A percentile compares a stretch with the other conserved stretches of the same genome.
Evolutionary conservation across 1,140 invertebrate species (phyloP).

Genomic region (Drosophila eugracilis): DNA sequence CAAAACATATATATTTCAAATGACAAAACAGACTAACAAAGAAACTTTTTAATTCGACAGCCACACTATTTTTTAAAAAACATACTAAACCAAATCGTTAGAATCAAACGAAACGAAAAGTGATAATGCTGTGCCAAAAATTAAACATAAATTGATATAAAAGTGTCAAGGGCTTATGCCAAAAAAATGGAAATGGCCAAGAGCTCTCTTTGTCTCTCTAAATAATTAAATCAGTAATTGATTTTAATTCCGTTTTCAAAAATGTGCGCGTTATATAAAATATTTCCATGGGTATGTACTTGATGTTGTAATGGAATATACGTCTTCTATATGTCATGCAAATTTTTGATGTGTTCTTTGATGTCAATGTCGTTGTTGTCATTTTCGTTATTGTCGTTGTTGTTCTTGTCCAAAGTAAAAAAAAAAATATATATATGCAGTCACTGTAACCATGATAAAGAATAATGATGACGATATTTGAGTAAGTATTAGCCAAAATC

Average conservation of each 20-base stretch:
- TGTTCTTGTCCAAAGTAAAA: conserved; percentile 34
- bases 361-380: conserved; percentile 53
- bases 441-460: conserved; percentile 13
- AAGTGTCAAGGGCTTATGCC: conserved; percentile 29
- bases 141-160: conserved; percentile 33
- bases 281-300: conserved; percentile 77
- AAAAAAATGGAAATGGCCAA: conserved; percentile 22
- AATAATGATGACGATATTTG: conserved; percentile 15
- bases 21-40: not conserved
- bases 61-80: conserved; percentile 56
- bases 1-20: not conserved
- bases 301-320: conserved; percentile 84
- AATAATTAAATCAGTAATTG: conserved; percentile 41
- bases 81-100: conserved; percentile 8
- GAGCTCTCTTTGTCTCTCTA: conserved; percentile 27
- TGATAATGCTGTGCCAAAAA: conserved; percentile 64
- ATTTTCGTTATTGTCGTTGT: conserved; percentile 48
- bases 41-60: conserved; percentile 9
- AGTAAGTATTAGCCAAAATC: conserved; percentile 59
- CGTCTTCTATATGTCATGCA: conserved; percentile 68
- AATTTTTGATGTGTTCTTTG: conserved; percentile 69
- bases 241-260: conserved; percentile 31
- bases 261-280: conserved; percentile 49
- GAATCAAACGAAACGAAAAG: conserved; percentile 50
- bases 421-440: not conserved